Conservation (phyloP, 2,797 vertebrate species). For the Luscinia luscinia region DNA sequence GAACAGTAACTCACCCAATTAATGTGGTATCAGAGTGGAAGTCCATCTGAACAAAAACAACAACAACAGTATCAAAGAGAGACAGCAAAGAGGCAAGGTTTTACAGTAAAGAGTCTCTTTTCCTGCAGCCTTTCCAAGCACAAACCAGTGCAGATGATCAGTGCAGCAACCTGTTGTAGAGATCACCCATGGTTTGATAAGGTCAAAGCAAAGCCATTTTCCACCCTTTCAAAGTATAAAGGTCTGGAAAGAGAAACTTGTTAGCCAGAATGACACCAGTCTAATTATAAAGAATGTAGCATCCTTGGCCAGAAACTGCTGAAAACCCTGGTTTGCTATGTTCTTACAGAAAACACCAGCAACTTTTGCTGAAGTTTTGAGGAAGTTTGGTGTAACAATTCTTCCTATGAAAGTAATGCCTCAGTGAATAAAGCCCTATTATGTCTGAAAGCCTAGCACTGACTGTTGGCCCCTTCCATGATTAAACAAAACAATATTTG, state of each 20-base stretch:
- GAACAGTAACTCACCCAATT: constrained; percentile 1
- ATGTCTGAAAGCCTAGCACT: not conserved
- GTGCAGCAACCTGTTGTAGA: constrained; percentile 12
- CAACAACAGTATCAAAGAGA: not conserved
- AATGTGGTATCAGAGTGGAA: not conserved
- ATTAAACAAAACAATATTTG: not conserved
- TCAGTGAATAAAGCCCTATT: not conserved
- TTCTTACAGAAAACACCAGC: not conserved
- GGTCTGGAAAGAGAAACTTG: not conserved
- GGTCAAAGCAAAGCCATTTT: constrained; percentile 32
- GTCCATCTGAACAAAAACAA: not conserved
- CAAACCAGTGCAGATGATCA: not conserved
- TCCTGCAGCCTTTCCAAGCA: not conserved
- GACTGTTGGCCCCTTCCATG: not conserved
- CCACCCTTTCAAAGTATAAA: constrained; percentile 28
- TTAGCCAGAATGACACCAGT: not conserved
- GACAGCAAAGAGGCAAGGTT: not conserved
- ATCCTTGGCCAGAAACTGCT: not conserved
- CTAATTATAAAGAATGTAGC: not conserved
- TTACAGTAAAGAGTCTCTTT: constrained; percentile 1
- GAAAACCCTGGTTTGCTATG: not conserved
- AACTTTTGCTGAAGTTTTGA: constrained; percentile 32
- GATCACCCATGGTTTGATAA: constrained; percentile 25
- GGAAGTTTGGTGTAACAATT: not conserved
- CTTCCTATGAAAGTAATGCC: not conserved